phyloP scores from a whole-genome alignment of 2,888 invertebrate genomes.

The Polymixis flavicincta region DNA sequence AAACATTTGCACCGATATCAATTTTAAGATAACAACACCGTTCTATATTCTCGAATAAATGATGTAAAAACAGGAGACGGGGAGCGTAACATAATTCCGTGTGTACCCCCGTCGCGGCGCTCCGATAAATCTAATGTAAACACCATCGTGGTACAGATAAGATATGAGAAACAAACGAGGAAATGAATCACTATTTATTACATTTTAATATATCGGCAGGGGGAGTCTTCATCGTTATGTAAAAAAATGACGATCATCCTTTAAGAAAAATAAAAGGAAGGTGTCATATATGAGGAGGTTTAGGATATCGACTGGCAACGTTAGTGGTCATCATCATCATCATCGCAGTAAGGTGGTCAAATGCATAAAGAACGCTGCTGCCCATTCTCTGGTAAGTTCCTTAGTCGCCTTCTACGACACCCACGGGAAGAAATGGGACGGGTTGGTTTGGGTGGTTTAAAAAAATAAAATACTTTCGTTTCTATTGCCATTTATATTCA shows the following conservation, averaged over 20 bases:
- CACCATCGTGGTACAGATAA: conserved; percentile 68
- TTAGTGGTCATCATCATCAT: too few species aligned
- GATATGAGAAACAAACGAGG: conserved; percentile 60
- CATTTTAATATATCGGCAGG: conserved; percentile 58
- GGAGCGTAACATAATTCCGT: conserved; percentile 79
- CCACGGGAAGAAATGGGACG: too few species aligned
- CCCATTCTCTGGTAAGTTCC: too few species aligned
- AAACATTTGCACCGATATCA: conserved; percentile 65
- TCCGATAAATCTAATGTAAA: conserved; percentile 83
- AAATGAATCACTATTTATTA: conserved; percentile 70
- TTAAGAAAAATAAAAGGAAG: background rate
- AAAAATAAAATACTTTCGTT: too few species aligned
- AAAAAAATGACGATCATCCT: conserved; percentile 7
- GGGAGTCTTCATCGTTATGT: conserved; percentile 13
- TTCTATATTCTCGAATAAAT: conserved; percentile 76
- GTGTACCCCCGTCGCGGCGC: conserved; percentile 73
- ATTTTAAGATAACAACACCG: conserved; percentile 72
- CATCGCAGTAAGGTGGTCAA: too few species aligned
- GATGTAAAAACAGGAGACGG: conserved; percentile 78
- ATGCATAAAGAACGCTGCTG: too few species aligned
- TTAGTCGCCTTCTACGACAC: too few species aligned
- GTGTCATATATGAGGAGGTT: background rate
- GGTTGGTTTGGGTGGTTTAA: too few species aligned
- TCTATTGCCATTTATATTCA: too few species aligned
- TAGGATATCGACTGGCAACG: background rate